Evolutionary conservation across 92 coral and sea anemone genomes (phyloP), one percentile per base, ranked within the genome.

Genomic region (Isaurus tuberculatus): DNA sequence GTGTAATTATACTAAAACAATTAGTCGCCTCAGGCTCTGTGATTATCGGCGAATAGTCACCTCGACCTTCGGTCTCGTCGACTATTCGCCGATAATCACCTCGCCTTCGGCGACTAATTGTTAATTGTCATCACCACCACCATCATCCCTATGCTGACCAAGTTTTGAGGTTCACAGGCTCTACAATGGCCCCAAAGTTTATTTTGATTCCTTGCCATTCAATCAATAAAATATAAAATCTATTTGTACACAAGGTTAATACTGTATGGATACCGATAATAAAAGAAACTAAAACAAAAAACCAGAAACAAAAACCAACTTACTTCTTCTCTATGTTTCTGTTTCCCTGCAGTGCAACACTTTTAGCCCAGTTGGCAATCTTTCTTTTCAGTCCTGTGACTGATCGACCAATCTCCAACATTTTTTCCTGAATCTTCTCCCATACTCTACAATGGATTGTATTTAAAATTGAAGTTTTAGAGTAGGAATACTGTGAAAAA

Each of bases 371-470:
- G 70, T 79, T 88, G 6, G 91, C 95, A 33, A 95, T 70, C 77
- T 90, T 95, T 71, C 94, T 88, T 80, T 95, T 95, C 27, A 93
- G 0, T 6, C 98, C 98, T 14, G 98, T 95, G 28, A 91, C 93
- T 29, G 81, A 79, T 42, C 91, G 86, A 14, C 98, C 98, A 61
- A 93, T 65, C 32, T 86, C 89, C 44, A 89, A 78, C 90, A 95
- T 9, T 83, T 93, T 95, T 55, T 95, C 98, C 92, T 89, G 92
- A 46, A 95, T 95, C 89, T 95, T 95, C 64, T 95, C 98, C 90
- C 93, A 95, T 48, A 95, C 98, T 84, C 98, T 95, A 48, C 0
- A 14, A 23, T 64, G 17, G 73, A 68, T 43, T 2, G 5, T 25
- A 66, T 65, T 26, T 8, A 42, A 5, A 44, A 29, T 20, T n/a